Conservation (phyloP, 2,888 invertebrate genomes). For the Latrodectus hesperus region DNA sequence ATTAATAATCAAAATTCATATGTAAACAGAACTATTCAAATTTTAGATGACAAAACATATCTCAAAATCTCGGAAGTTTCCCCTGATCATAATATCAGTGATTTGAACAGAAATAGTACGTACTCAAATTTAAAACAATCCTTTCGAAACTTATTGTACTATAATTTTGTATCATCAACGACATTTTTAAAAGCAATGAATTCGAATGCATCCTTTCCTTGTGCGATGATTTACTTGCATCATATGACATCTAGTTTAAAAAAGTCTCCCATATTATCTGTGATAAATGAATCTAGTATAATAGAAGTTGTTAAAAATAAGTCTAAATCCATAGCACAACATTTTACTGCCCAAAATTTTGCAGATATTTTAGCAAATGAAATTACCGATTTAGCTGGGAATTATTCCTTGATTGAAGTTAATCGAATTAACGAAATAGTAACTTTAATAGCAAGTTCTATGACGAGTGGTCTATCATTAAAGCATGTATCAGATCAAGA, state of each 20-base stretch:
- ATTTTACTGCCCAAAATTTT: not conserved
- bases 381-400: slow-evolving; percentile 32
- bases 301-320: not conserved
- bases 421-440: slow-evolving; percentile 28
- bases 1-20: not conserved
- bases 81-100: not conserved
- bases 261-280: slow-evolving; percentile 20
- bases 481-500: not conserved
- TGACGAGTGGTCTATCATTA: slow-evolving; percentile 18
- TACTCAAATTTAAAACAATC: slow-evolving; percentile 17
- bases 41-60: not conserved
- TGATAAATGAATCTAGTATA: slow-evolving; percentile 9
- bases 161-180: slow-evolving; percentile 48
- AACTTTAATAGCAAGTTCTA: slow-evolving; percentile 22
- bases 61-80: not conserved
- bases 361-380: slow-evolving; percentile 24
- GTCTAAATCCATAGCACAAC: not conserved
- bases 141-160: slow-evolving; percentile 35
- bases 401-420: slow-evolving; percentile 21
- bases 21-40: not conserved
- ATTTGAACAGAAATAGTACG: not conserved
- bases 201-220: slow-evolving; percentile 6
- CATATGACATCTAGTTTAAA: slow-evolving; percentile 17
- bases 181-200: slow-evolving; percentile 21
- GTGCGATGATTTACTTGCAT: slow-evolving; percentile 6